Conservation (phyloP, 2,113 vertebrate species). For the Beaufortia kweichowensis region DNA sequence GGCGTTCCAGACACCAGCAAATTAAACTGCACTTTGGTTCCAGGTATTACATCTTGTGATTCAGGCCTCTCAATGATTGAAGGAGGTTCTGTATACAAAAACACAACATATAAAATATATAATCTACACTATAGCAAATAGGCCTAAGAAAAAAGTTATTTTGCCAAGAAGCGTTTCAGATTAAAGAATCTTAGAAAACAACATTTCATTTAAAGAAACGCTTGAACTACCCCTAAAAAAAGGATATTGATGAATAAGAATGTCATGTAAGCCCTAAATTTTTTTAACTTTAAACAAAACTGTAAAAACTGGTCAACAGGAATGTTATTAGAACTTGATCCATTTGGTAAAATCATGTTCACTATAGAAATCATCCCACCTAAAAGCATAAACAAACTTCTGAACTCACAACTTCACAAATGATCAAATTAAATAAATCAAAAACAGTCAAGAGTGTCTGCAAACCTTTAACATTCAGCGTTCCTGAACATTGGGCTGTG, state of each 20-base stretch:
- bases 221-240: too few species aligned
- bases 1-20: conserved; percentile 85
- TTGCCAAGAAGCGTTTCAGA: too few species aligned
- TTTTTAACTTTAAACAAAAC: too few species aligned
- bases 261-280: too few species aligned
- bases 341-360: too few species aligned
- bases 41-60: conserved; percentile 87
- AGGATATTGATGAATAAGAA: too few species aligned
- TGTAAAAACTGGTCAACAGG: too few species aligned
- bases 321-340: too few species aligned
- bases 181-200: too few species aligned
- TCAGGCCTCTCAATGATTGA: conserved; percentile 90
- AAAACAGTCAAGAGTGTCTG: conserved; percentile 39
- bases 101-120: neutral
- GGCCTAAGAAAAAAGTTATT: too few species aligned
- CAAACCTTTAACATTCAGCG: conserved; percentile 94
- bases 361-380: neutral
- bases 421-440: neutral
- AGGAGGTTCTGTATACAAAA: conserved; percentile 82
- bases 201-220: too few species aligned
- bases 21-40: conserved; percentile 86
- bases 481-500: conserved; percentile 86
- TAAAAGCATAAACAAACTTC: neutral
- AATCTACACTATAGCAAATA: neutral
- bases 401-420: neutral